Evolutionary conservation across 1,140 invertebrate genomes (phyloP), one percentile per base, ranked within the genome.

Genomic region (Procambarus clarkii): DNA sequence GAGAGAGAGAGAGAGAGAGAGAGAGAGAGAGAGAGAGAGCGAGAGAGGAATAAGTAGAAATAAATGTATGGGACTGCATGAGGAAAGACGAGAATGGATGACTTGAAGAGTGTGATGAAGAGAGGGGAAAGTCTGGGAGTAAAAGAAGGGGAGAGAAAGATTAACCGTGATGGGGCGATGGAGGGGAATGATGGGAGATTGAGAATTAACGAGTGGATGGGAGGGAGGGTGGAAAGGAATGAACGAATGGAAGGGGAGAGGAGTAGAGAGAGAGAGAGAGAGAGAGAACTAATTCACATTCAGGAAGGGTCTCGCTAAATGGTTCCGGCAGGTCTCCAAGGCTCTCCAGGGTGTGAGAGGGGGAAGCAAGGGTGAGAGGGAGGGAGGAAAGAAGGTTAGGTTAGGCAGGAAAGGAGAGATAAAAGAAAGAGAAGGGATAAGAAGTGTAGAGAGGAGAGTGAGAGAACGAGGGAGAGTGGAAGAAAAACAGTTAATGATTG

Each of bases 251-350:
- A 76, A 58, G 85, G 60, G 48, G 60, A 74, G 34, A 60, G 45
- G 48, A 34, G 46, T 4, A 34, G 13, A 69, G 44, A 24, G 48
- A 54, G 44, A 24, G 48, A 54, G 44, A 76, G n/a, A 34, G 58
- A 46, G 54, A 64, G 58, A 71, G 21, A 46, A n/a, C 21, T 60
- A 82, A 81, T 87, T 81, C 18, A 58, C 74, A 88, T 80, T 69
- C 78, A 88, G 86, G 86, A 88, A 88, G 60, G 86, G 60, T 71
- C 86, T 88, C 34, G 3, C 45, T 88, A 87, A 87, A 87, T 60
- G 76, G 85, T 87, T 87, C 85, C 85, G 85, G 76, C 85, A 78
- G 76, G 46, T 77, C 71, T 48, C 85, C 77, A 46, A 64, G 34
- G 44, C 15, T 15, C 21, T 15, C n/a, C 44, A 48, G 69, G 13